phyloP scores from a whole-genome alignment of 2,797 vertebrate genomes.

The Sciurus vulgaris region DNA sequence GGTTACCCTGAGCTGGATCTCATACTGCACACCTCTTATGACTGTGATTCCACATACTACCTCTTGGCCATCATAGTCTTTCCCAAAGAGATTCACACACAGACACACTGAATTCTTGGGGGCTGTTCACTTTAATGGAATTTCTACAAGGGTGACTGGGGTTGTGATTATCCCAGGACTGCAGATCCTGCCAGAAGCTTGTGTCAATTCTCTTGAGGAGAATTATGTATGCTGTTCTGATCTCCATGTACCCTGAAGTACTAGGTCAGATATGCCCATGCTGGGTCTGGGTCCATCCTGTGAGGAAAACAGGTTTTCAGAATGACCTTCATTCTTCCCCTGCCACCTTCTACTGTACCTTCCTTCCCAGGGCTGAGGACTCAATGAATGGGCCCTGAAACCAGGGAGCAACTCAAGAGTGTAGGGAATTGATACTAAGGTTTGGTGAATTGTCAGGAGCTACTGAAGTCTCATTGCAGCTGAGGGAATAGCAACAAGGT shows the following conservation, averaged over 20 bases:
- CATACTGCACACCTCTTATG: not conserved
- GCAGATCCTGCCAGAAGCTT: not conserved
- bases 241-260: not conserved
- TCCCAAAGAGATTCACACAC: slow-evolving; percentile 19
- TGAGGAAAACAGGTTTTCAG: not conserved
- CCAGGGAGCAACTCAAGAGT: not conserved
- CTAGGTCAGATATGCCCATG: not conserved
- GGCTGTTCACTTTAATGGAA: not conserved
- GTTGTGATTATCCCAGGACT: not conserved
- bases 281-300: not conserved
- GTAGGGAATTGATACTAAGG: not conserved
- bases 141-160: slow-evolving; percentile 16
- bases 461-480: not conserved
- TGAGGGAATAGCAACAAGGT: not conserved
- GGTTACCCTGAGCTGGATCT: not conserved
- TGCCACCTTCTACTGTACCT: not conserved
- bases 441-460: slow-evolving; percentile 18
- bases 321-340: not conserved
- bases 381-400: not conserved
- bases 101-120: not conserved
- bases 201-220: not conserved
- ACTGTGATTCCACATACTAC: not conserved
- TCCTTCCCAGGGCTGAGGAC: not conserved
- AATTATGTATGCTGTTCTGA: not conserved
- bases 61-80: not conserved